Evolutionary conservation across 2,113 vertebrate genomes (phyloP), one percentile per base, ranked within the genome.

Genomic region (Barnardius zonarius): DNA sequence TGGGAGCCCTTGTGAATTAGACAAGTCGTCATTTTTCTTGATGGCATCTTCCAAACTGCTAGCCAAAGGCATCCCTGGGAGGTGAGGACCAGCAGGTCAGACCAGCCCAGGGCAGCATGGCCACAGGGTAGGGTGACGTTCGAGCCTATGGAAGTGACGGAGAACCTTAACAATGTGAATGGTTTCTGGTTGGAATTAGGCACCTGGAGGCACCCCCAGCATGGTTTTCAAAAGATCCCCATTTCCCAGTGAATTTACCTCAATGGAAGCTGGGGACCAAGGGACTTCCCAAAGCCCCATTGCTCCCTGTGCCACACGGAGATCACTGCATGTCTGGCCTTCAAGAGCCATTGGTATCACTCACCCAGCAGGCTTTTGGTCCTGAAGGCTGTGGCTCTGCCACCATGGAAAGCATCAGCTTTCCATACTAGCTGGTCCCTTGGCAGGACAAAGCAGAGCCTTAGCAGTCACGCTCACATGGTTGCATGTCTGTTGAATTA

Each of bases 401-500:
- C 8, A 0, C 11, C 55, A n/a, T 9, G 46, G 55, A 59, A n/a
- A 48, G 20, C 9, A 3, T 14, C 73, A 69, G n/a, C 31, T 61
- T 37, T 39, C 55, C 0, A 2, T 1, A 2, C 39, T 7, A 51
- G 16, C 52, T 63, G 35, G 37, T 76, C 23, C 37, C 68, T 41
- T 39, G 70, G 54, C 54, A 68, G 63, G 33, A 69, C 44, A 66
- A 48, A 37, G 51, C 83, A 77, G 61, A 82, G 46, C 43, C 41
- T 3, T 1, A 73, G 55, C 75, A 4, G 0, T 48, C 46, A 64
- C 4, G 0, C 48, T 48, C 27, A 33, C 74, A 5, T 1, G 3
- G 39, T 6, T 62, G 28, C 31, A 10, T 87, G 75, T 46, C 25
- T 1, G 0, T 43, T 80, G 68, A 87, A 41, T 4, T 8, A 75